Conservation (phyloP, 2,797 vertebrate genomes). For the Denticeps clupeoides region DNA sequence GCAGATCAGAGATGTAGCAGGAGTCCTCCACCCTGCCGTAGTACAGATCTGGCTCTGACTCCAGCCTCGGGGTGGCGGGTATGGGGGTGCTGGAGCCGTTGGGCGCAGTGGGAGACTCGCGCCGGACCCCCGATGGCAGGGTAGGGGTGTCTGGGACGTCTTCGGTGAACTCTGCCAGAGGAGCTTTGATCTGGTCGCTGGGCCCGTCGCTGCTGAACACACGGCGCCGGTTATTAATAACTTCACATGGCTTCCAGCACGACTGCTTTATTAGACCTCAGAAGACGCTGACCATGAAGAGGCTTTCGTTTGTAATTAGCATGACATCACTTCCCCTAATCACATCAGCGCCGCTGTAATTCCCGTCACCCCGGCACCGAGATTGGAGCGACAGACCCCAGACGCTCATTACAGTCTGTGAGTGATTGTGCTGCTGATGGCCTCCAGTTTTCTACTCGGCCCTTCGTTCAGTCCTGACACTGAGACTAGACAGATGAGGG, state of each 20-base stretch:
- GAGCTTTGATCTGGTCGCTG: slow-evolving; percentile 13
- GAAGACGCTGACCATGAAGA: no score
- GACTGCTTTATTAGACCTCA: no score
- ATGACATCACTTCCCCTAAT: slow-evolving; percentile 21
- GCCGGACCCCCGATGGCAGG: no score
- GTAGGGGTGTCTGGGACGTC: no score
- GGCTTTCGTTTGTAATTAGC: slow-evolving; percentile 21
- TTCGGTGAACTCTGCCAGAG: slow-evolving; percentile 25
- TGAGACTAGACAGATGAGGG: no score
- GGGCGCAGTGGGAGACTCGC: background rate
- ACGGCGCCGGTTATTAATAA: no score
- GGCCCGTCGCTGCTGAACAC: slow-evolving; percentile 11
- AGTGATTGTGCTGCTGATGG: slow-evolving; percentile 14
- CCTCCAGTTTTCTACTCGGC: slow-evolving; percentile 33
- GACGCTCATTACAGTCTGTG: slow-evolving; percentile 15
- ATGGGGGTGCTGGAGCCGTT: slow-evolving; percentile 27
- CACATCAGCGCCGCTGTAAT: slow-evolving; percentile 16
- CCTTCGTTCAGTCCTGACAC: no score
- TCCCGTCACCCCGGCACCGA: background rate
- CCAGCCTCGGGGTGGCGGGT: background rate
- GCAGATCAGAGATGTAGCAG: slow-evolving; percentile 17
- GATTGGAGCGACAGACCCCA: slow-evolving; percentile 22
- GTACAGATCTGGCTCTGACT: slow-evolving; percentile 19
- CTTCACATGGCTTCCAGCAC: no score
- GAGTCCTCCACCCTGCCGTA: slow-evolving; percentile 29